Conservation (phyloP, 2,888 invertebrate genomes). For the Oxytorus armatus region DNA sequence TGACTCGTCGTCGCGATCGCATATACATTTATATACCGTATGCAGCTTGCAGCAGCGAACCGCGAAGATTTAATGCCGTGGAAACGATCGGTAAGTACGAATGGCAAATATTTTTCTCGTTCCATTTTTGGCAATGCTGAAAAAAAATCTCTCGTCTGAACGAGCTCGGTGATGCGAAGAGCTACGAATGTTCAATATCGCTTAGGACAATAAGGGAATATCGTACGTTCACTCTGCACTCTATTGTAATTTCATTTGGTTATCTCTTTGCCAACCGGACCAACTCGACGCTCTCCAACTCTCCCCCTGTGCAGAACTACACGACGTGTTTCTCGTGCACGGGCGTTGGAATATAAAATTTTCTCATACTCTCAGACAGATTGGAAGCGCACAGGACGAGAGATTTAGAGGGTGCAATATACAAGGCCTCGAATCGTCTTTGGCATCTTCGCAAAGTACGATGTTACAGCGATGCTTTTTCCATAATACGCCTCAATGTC, state of each 20-base stretch:
- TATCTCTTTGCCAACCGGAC: slow-evolving; percentile 26
- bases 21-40: slow-evolving; percentile 17
- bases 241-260: slow-evolving; percentile 48
- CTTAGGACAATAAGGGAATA: slow-evolving; percentile 21
- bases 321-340: not conserved
- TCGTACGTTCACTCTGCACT: slow-evolving; percentile 14
- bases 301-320: not conserved
- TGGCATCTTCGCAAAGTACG: slow-evolving; percentile 14
- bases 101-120: slow-evolving; percentile 16
- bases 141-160: slow-evolving; percentile 5
- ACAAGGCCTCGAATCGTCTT: slow-evolving; percentile 38
- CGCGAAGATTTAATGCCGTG: slow-evolving; percentile 8
- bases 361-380: slow-evolving; percentile 24
- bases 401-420: slow-evolving; percentile 45
- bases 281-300: not conserved
- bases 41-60: slow-evolving; percentile 11
- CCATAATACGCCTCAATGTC: too few species aligned
- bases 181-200: slow-evolving; percentile 45
- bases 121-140: slow-evolving; percentile 54
- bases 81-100: slow-evolving; percentile 11
- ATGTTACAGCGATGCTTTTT: not conserved
- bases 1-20: slow-evolving; percentile 62
- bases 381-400: slow-evolving; percentile 49
- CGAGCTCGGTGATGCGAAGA: slow-evolving; percentile 33
- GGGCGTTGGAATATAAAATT: slow-evolving; percentile 33